These are phyloP conservation scores for Thereva unica DNA, from an alignment of 2,888 invertebrate genomes.

Conservation along the genomic window DNA sequence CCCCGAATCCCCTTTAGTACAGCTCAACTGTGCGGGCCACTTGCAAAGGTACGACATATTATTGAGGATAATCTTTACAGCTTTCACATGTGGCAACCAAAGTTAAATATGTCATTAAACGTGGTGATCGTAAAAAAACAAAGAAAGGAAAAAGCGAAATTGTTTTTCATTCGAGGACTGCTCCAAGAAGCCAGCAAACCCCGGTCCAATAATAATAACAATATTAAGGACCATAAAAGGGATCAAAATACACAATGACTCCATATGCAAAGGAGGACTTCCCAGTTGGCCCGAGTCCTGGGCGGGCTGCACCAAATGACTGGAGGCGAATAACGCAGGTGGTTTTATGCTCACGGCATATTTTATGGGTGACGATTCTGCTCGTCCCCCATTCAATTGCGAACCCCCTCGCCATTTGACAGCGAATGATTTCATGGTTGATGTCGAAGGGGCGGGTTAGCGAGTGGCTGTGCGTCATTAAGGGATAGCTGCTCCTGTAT, in stretches of 20 bases:
- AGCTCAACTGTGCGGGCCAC: constrained; percentile 19
- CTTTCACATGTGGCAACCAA: constrained; percentile 33
- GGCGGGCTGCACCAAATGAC: not conserved
- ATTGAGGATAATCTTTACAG: constrained; percentile 35
- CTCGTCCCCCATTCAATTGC: constrained; percentile 20
- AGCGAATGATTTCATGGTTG: constrained; percentile 1
- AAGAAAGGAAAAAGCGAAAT: constrained; percentile 25
- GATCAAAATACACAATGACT: constrained; percentile 21
- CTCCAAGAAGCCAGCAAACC: not conserved
- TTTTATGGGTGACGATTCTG: constrained; percentile 28
- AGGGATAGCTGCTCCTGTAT: no score
- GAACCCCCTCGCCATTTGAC: constrained; percentile 11
- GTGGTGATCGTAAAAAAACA: constrained; percentile 30
- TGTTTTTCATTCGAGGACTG: constrained; percentile 24
- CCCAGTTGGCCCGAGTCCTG: not conserved
- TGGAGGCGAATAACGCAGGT: constrained; percentile 17
- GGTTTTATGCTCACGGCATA: constrained; percentile 29
- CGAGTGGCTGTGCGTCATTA: no score
- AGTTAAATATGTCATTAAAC: constrained; percentile 35
- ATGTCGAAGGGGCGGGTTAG: not conserved
- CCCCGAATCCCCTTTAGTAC: constrained; percentile 20
- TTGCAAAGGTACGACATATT: constrained; percentile 31
- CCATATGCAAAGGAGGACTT: constrained; percentile 24
- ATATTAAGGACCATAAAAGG: constrained; percentile 32
- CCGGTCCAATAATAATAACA: constrained; percentile 31